Percentiles rank a stretch among this genome's conserved stretches.
Evolutionary conservation across 2,797 vertebrate genomes (phyloP).

Genomic region (Coluber constrictor): DNA sequence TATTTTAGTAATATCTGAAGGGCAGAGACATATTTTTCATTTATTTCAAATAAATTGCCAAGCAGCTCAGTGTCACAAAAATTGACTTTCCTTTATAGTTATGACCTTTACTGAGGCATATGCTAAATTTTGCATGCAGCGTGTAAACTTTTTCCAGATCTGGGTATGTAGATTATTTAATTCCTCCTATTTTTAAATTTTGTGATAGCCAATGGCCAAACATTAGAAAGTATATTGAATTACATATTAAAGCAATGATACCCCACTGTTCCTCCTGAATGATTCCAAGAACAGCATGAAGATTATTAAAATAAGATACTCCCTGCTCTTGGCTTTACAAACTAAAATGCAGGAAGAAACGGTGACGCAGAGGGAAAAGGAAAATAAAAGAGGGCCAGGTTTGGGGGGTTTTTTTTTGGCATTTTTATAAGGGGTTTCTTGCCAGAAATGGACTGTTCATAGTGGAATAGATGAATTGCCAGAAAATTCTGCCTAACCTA

Average conservation of each 20-base stretch:
- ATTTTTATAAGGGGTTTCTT: not conserved
- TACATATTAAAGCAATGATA: not conserved
- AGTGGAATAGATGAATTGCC: not conserved
- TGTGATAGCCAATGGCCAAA: not conserved
- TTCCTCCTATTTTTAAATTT: not conserved
- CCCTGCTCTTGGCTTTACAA: not conserved
- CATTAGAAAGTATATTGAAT: not conserved
- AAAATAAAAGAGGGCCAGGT: not conserved
- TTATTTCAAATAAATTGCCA: not conserved
- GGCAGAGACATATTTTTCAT: not conserved
- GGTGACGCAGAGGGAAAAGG: not conserved
- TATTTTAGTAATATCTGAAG: not conserved
- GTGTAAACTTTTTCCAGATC: not conserved
- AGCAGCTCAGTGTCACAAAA: not conserved
- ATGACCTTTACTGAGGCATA: not conserved
- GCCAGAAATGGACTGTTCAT: not conserved
- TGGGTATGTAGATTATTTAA: not conserved
- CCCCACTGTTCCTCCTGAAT: not conserved
- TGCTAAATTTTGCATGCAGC: not conserved
- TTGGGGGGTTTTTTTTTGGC: not conserved
- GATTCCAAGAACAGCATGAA: not conserved
- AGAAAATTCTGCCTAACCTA: not conserved
- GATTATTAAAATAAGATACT: not conserved
- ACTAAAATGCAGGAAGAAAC: not conserved
- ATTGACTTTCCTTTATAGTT: not conserved